Evolutionary conservation across 2,888 invertebrate species (phyloP).

Genomic region (Heliconius erato): DNA sequence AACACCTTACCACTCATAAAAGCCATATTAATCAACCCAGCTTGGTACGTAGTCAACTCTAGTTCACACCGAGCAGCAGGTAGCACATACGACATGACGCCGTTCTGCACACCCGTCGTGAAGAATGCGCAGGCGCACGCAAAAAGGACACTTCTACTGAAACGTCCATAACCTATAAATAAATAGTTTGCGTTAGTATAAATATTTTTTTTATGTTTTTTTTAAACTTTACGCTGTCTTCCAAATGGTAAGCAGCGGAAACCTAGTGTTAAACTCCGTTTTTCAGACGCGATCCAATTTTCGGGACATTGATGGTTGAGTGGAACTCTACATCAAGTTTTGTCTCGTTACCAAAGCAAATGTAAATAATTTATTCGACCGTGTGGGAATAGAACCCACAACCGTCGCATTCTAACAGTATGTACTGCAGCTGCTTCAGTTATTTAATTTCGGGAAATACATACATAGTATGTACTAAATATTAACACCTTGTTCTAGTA

Average conservation of each 20-base stretch:
- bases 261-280: background rate
- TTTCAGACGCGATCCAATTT: background rate
- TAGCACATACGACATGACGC: slow-evolving; percentile 89
- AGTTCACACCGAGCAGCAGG: slow-evolving; percentile 91
- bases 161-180: slow-evolving; percentile 88
- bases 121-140: slow-evolving; percentile 88
- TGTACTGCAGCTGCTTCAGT: too few species aligned
- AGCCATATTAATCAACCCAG: slow-evolving; percentile 89
- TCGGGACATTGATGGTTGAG: background rate
- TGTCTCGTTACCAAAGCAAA: background rate
- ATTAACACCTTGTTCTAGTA: background rate
- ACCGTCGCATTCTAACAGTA: background rate
- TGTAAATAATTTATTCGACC: background rate
- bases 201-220: background rate
- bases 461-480: background rate
- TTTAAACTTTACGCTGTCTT: background rate
- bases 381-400: background rate
- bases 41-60: slow-evolving; percentile 87
- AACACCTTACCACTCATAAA: slow-evolving; percentile 83
- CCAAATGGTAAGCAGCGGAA: background rate
- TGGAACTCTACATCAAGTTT: too few species aligned
- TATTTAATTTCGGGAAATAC: too few species aligned
- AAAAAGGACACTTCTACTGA: slow-evolving; percentile 87
- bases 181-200: too few species aligned
- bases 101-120: slow-evolving; percentile 88